Conservation (phyloP, 2,888 invertebrate genomes). For the Ennomos erosarius region DNA sequence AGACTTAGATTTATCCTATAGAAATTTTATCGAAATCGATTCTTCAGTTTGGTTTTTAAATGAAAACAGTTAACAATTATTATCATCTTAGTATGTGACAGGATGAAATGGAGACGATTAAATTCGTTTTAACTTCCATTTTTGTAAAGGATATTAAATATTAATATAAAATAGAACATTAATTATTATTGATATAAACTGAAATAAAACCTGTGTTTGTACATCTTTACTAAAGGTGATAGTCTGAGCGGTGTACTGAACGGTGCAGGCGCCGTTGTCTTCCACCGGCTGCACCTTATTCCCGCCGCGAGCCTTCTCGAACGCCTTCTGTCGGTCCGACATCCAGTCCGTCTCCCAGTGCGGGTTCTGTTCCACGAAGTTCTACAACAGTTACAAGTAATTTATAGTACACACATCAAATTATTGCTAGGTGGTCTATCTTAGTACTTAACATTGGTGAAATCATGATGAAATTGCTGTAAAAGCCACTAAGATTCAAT, state of each 20-base stretch:
- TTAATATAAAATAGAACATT: not conserved
- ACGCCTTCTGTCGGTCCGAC: constrained; percentile 90
- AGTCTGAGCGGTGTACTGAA: constrained; percentile 12
- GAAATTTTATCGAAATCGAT: no score
- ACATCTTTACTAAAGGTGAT: constrained; percentile 6
- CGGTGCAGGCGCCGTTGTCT: not conserved
- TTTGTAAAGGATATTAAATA: not conserved
- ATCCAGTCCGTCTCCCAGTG: constrained; percentile 96
- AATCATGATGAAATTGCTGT: no score
- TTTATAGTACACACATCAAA: not conserved
- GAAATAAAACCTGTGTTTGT: not conserved
- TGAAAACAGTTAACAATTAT: no score
- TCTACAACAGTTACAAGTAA: constrained; percentile 76
- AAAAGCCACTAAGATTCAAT: no score
- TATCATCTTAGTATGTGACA: no score
- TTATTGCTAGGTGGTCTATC: no score
- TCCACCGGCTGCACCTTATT: not conserved
- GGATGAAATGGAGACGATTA: no score
- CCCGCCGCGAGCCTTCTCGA: not conserved
- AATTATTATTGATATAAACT: not conserved
- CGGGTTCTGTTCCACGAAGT: constrained; percentile 92
- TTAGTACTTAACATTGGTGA: no score
- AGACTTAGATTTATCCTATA: no score
- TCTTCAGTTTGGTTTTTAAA: no score
- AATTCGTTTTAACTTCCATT: no score